phyloP scores from a whole-genome alignment of 2,113 vertebrate species.

The Sciurus niger region DNA sequence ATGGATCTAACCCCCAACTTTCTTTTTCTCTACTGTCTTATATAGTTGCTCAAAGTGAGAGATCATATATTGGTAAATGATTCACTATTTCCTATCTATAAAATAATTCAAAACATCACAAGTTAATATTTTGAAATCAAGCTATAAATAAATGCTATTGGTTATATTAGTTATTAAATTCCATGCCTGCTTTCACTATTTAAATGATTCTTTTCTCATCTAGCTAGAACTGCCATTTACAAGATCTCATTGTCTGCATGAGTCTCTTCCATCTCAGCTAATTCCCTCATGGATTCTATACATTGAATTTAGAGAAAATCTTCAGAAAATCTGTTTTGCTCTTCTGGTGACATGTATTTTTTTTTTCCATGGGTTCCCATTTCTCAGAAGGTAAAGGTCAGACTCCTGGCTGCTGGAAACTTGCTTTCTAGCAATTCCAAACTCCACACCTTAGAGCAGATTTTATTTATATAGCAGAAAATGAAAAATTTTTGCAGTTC shows the following conservation, averaged over 20 bases:
- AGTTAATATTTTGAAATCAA: background rate
- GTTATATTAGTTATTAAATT: background rate
- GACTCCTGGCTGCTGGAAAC: background rate
- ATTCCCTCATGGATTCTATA: background rate
- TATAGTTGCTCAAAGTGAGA: background rate
- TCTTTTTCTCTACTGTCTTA: background rate
- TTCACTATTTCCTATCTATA: background rate
- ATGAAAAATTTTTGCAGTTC: background rate
- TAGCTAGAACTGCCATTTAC: rapidly evolving
- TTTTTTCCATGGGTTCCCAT: background rate
- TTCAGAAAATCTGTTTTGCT: background rate
- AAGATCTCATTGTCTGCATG: too few relatives aligned
- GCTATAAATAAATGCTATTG: background rate
- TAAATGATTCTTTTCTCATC: background rate
- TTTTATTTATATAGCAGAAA: background rate
- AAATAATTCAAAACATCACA: background rate
- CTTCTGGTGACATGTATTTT: background rate
- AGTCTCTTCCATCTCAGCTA: background rate
- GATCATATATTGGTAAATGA: background rate
- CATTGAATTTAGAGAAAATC: background rate
- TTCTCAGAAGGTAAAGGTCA: background rate
- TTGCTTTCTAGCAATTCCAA: background rate
- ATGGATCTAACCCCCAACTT: background rate
- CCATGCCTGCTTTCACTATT: background rate
- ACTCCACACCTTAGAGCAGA: background rate